A percentile compares a stretch with the other conserved stretches of the same genome.
Evolutionary conservation across 1,140 invertebrate genomes (phyloP).

Genomic region (Aphaenogaster floridana): DNA sequence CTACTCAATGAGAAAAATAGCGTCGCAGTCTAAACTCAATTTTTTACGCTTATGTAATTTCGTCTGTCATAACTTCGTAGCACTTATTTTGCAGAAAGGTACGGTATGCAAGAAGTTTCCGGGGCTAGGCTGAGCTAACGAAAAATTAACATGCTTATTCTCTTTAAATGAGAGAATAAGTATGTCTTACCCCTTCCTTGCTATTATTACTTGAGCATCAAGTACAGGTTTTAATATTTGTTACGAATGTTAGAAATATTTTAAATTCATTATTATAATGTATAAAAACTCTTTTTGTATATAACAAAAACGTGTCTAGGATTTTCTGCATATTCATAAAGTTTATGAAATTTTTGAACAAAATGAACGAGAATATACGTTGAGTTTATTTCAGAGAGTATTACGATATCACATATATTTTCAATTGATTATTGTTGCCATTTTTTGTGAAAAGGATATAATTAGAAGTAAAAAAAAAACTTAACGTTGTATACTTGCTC

Average conservation of each 20-base stretch:
- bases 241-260: not conserved
- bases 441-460: not conserved
- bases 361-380: not conserved
- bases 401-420: not conserved
- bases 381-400: not conserved
- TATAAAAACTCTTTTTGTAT: not conserved
- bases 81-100: not conserved
- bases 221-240: not conserved
- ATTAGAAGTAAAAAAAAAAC: slow-evolving; percentile 11
- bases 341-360: not conserved
- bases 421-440: not conserved
- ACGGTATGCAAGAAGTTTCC: slow-evolving; percentile 1
- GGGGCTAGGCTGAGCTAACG: slow-evolving; percentile 21
- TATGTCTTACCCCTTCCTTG: not conserved
- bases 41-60: slow-evolving; percentile 17
- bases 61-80: not conserved
- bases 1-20: slow-evolving; percentile 9
- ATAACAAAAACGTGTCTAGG: not conserved
- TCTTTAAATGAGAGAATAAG: not conserved
- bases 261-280: slow-evolving; percentile 25
- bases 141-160: not conserved
- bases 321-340: not conserved
- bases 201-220: not conserved
- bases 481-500: slow-evolving; percentile 33
- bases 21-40: slow-evolving; percentile 52